These are phyloP conservation scores for Fregata magnificens DNA, from an alignment of 2,113 vertebrate species.

Conservation along the genomic window DNA sequence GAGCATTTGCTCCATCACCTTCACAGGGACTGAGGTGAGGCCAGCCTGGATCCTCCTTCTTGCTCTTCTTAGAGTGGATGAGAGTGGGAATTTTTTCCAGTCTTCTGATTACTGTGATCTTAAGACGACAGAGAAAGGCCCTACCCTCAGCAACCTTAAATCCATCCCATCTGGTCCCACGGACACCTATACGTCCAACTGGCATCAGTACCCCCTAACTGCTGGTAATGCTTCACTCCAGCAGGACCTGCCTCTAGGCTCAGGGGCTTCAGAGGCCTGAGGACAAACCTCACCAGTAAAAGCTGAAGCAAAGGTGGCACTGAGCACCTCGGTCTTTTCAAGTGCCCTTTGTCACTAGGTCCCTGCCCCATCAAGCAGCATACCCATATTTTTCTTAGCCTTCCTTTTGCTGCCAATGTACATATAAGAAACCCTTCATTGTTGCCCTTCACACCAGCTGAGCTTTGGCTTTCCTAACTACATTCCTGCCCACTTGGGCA, in stretches of 20 bases:
- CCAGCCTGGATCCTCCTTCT: not conserved
- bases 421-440: not conserved
- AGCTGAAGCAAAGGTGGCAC: not conserved
- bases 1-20: not conserved
- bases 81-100: not conserved
- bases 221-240: not conserved
- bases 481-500: not conserved
- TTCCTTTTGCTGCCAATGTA: not conserved
- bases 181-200: not conserved
- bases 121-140: not conserved
- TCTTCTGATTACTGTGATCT: not conserved
- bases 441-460: not conserved
- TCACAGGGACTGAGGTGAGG: not conserved
- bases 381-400: not conserved
- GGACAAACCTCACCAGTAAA: not conserved
- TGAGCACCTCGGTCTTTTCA: not conserved
- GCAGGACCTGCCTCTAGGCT: not conserved
- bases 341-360: not conserved
- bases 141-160: not conserved
- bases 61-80: not conserved
- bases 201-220: not conserved
- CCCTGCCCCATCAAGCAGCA: not conserved
- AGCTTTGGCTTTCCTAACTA: not conserved
- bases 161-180: not conserved
- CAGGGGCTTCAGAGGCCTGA: not conserved